Conservation (phyloP, 1,140 invertebrate species). For the Caenorhabditis inopinata region DNA sequence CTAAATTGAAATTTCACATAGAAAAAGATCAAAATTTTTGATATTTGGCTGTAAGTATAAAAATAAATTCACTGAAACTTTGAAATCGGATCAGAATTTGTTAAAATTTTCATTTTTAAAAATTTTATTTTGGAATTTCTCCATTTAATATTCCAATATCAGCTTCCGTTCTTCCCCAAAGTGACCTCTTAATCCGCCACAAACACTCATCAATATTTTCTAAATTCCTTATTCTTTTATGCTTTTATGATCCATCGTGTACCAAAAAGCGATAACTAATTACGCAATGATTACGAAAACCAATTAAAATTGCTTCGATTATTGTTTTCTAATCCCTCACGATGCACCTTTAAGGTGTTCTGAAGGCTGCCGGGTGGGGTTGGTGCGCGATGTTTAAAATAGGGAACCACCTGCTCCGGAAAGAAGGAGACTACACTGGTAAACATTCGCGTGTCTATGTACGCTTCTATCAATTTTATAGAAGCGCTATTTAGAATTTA, state of each 20-base stretch:
- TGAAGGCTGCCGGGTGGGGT: too few relatives aligned
- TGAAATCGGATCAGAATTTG: too few relatives aligned
- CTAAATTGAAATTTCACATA: too few relatives aligned
- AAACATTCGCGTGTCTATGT: slow-evolving; percentile 24
- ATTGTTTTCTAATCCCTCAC: not conserved
- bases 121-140: too few relatives aligned
- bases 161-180: not conserved
- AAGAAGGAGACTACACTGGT: not conserved
- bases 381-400: too few relatives aligned
- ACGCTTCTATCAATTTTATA: too few relatives aligned
- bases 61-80: too few relatives aligned
- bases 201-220: not conserved
- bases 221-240: not conserved
- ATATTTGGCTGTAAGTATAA: too few relatives aligned
- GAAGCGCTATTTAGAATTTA: not conserved
- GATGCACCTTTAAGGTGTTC: too few relatives aligned
- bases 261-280: slow-evolving; percentile 12
- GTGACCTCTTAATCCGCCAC: slow-evolving; percentile 1
- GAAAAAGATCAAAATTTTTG: too few relatives aligned
- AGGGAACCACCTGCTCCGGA: not conserved
- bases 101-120: too few relatives aligned
- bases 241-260: not conserved
- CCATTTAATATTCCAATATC: not conserved
- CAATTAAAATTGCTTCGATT: not conserved
- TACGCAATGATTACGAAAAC: slow-evolving; percentile 24